Evolutionary conservation across 2,797 vertebrate species (phyloP).

Genomic region (Notolepis coatsorum): DNA sequence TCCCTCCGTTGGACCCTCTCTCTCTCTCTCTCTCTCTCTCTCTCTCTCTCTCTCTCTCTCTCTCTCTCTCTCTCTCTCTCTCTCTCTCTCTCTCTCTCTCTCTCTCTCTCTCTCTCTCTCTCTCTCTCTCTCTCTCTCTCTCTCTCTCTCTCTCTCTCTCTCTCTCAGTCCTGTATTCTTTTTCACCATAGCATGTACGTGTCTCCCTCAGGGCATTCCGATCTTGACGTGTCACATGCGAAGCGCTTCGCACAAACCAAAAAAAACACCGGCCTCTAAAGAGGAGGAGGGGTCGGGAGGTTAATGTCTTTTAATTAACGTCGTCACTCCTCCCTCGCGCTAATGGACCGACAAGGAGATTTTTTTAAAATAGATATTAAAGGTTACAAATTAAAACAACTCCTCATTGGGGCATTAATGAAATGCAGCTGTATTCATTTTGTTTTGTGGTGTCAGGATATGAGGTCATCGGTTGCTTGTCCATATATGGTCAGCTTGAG

Average conservation of each 20-base stretch:
- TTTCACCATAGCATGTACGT: slow-evolving; percentile 69
- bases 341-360: slow-evolving; percentile 14
- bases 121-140: slow-evolving; percentile 10
- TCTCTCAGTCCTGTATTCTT: slow-evolving; percentile 11
- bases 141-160: slow-evolving; percentile 25
- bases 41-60: not conserved
- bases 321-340: not conserved
- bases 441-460: slow-evolving; percentile 24
- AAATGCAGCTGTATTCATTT: slow-evolving; percentile 21
- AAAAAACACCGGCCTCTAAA: slow-evolving; percentile 52
- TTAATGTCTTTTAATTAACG: slow-evolving; percentile 17
- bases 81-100: too few relatives aligned
- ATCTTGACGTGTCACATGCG: slow-evolving; percentile 53
- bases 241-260: slow-evolving; percentile 64
- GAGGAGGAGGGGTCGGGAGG: slow-evolving; percentile 24
- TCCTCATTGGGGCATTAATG: not conserved
- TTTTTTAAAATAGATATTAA: not conserved
- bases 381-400: not conserved
- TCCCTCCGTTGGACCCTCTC: slow-evolving; percentile 13
- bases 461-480: slow-evolving; percentile 37
- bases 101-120: slow-evolving; percentile 53
- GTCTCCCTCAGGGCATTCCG: slow-evolving; percentile 73
- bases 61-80: not conserved
- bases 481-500: slow-evolving; percentile 57
- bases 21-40: slow-evolving; percentile 24